Percentiles rank a stretch among this genome's conserved stretches.
phyloP scores from a whole-genome alignment of 2,113 vertebrate species.

The Glaucidium brasilianum region DNA sequence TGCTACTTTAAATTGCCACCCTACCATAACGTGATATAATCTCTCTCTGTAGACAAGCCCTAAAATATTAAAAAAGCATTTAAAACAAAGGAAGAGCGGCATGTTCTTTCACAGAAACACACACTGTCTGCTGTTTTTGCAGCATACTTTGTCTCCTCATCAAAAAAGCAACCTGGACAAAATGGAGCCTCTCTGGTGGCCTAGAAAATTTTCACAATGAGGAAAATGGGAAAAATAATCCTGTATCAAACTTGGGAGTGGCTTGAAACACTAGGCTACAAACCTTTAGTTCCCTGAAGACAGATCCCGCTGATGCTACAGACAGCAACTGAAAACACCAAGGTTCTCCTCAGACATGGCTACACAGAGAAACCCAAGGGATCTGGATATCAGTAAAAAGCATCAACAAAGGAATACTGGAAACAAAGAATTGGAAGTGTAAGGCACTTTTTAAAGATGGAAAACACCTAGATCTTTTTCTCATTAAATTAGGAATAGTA shows the following conservation, averaged over 20 bases:
- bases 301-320: not conserved
- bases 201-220: not conserved
- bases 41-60: slow-evolving; percentile 61
- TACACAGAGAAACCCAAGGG: not conserved
- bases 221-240: not conserved
- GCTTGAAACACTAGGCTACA: not conserved
- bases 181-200: not conserved
- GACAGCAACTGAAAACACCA: not conserved
- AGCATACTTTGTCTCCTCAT: not conserved
- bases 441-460: not conserved
- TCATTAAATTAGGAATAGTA: not conserved
- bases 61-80: slow-evolving; percentile 64
- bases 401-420: not conserved
- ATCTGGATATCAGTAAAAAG: not conserved
- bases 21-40: slow-evolving; percentile 54
- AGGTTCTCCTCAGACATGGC: not conserved
- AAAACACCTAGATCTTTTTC: slow-evolving; percentile 1
- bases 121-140: not conserved
- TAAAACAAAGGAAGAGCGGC: slow-evolving; percentile 15
- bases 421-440: not conserved
- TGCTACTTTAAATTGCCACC: slow-evolving; percentile 59
- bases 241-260: not conserved
- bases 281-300: not conserved
- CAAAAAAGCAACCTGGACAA: slow-evolving; percentile 13
- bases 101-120: not conserved